Percentiles rank a stretch among this genome's conserved stretches.
Conservation (phyloP, 2,797 vertebrate genomes). For the Lepilemur septentrionalis region DNA sequence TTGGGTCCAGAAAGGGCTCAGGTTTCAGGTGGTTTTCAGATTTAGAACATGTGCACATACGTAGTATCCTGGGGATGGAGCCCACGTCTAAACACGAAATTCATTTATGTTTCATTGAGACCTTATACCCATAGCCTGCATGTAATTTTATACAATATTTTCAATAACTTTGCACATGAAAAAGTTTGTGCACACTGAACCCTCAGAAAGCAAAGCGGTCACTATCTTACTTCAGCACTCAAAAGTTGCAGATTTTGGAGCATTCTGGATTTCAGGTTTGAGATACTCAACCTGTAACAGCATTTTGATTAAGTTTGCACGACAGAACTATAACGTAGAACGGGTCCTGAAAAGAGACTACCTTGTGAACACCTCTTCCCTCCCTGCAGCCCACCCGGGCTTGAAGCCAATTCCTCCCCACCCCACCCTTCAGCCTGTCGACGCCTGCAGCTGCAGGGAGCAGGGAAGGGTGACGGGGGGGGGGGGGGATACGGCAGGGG, state of each 20-base stretch:
- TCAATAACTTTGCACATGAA: neutral
- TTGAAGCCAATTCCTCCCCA: neutral
- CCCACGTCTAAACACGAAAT: neutral
- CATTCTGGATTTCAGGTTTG: neutral
- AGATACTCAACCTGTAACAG: neutral
- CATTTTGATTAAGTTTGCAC: neutral
- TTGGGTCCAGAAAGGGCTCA: neutral
- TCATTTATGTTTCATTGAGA: neutral
- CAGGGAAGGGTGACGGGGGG: rapidly evolving
- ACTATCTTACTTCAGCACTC: neutral
- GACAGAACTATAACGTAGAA: neutral
- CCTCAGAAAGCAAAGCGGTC: neutral
- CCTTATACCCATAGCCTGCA: neutral
- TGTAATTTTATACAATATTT: neutral
- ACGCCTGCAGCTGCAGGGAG: neutral
- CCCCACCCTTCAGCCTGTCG: too few relatives aligned
- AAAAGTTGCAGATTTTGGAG: neutral
- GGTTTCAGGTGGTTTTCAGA: neutral
- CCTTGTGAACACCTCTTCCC: neutral
- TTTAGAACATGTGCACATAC: neutral
- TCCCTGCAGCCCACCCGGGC: neutral
- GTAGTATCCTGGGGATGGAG: neutral
- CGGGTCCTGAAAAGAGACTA: neutral
- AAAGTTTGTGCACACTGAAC: neutral
- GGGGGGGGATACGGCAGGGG: neutral